Conservation (phyloP, 2,888 invertebrate genomes). For the Brachyopa scutellaris region DNA sequence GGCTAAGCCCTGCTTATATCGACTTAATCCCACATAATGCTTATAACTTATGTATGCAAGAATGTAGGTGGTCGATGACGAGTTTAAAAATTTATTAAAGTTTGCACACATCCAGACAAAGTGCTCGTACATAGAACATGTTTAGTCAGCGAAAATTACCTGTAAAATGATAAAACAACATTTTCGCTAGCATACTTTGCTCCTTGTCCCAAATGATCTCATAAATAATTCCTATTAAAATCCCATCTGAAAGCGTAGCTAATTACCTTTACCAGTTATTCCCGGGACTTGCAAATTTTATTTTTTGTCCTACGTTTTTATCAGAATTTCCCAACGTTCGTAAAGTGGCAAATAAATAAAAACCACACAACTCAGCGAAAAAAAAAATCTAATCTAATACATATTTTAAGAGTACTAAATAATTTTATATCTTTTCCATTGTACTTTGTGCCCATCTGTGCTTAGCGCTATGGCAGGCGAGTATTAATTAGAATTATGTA, state of each 20-base stretch:
- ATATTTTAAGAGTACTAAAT: background rate
- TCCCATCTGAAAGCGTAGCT: slow-evolving; percentile 47
- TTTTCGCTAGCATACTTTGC: slow-evolving; percentile 9
- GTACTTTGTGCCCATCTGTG: slow-evolving; percentile 53
- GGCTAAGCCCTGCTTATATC: too few relatives aligned
- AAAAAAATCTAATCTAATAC: slow-evolving; percentile 18
- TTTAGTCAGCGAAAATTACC: too few relatives aligned
- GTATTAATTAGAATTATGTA: slow-evolving; percentile 66
- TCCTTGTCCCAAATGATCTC: slow-evolving; percentile 15
- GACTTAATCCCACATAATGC: too few relatives aligned
- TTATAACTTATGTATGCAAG: too few relatives aligned
- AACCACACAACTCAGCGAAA: slow-evolving; percentile 39
- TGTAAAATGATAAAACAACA: slow-evolving; percentile 30
- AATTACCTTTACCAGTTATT: slow-evolving; percentile 47
- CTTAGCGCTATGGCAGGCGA: slow-evolving; percentile 22
- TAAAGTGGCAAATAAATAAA: slow-evolving; percentile 44
- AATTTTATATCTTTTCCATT: slow-evolving; percentile 26
- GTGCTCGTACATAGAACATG: too few relatives aligned
- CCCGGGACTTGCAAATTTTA: background rate
- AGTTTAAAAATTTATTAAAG: too few relatives aligned
- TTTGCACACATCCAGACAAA: too few relatives aligned
- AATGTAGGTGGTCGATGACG: too few relatives aligned
- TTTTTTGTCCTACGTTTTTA: slow-evolving; percentile 4
- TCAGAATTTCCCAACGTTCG: slow-evolving; percentile 29
- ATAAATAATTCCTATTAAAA: slow-evolving; percentile 66